These are phyloP conservation scores for Girardia tigrina DNA, from an alignment of 2,888 invertebrate species.

Conservation along the genomic window DNA sequence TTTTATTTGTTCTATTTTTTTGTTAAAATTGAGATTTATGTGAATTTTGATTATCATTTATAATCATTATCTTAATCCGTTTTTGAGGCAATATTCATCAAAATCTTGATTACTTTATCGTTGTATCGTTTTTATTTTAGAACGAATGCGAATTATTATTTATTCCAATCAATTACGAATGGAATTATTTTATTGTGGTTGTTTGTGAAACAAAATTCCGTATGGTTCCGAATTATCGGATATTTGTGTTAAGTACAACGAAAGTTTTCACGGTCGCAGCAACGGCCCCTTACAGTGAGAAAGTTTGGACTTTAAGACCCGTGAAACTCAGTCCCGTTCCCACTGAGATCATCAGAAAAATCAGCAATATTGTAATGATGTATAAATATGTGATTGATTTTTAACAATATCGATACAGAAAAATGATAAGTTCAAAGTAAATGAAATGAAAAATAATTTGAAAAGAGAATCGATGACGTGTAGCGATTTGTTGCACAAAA, in stretches of 20 bases:
- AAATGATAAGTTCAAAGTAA: not conserved
- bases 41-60: too few species aligned
- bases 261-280: not conserved
- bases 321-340: not conserved
- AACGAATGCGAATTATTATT: conserved; percentile 1
- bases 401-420: not conserved
- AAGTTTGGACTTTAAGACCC: not conserved
- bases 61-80: too few species aligned
- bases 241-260: not conserved
- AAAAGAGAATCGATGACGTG: not conserved
- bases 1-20: too few species aligned
- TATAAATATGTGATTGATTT: too few species aligned
- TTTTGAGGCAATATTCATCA: too few species aligned
- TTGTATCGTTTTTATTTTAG: too few species aligned
- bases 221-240: not conserved
- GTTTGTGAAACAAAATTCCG: not conserved
- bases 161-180: not conserved
- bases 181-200: conserved; percentile 8
- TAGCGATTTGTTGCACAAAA: not conserved
- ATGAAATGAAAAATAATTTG: not conserved
- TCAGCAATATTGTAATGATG: not conserved
- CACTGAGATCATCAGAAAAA: not conserved
- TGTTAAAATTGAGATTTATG: too few species aligned
- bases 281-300: not conserved
- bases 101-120: too few species aligned